Percentiles rank a stretch among this genome's conserved stretches.
These are phyloP conservation scores for Drosophila biarmipes DNA, from an alignment of 1,140 invertebrate genomes.

Conservation along the genomic window DNA sequence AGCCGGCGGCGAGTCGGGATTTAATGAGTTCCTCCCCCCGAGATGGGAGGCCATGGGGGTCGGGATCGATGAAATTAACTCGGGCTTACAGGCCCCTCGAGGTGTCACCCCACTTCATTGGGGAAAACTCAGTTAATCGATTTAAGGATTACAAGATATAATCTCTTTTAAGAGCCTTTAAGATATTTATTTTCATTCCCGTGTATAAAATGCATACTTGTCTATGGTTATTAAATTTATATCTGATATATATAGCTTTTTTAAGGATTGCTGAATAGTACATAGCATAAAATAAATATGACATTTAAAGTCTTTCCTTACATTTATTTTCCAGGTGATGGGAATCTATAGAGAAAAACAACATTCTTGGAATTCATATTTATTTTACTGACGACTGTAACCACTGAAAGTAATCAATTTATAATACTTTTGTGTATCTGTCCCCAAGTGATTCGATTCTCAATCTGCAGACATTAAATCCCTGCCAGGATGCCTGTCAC, in stretches of 20 bases:
- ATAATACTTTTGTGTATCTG: not conserved
- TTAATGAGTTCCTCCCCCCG: constrained; percentile 33
- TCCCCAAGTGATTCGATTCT: constrained; percentile 3
- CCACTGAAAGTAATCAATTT: constrained; percentile 4
- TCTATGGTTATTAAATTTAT: too few relatives aligned
- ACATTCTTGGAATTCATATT: too few relatives aligned
- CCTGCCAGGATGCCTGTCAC: constrained; percentile 28
- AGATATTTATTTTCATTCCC: too few relatives aligned
- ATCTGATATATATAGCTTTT: too few relatives aligned
- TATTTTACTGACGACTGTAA: not conserved
- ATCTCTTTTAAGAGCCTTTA: too few relatives aligned
- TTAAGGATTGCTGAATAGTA: too few relatives aligned
- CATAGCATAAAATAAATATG: too few relatives aligned
- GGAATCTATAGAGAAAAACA: too few relatives aligned
- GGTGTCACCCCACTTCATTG: not conserved
- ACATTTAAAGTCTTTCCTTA: too few relatives aligned
- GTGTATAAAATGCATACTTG: too few relatives aligned
- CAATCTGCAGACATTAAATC: constrained; percentile 27
- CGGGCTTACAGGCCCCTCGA: not conserved
- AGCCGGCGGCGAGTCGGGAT: constrained; percentile 32
- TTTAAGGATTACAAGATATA: not conserved
- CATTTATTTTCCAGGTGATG: too few relatives aligned
- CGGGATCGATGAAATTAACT: constrained; percentile 39
- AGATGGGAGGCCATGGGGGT: constrained; percentile 10
- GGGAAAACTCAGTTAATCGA: not conserved